phyloP scores from a whole-genome alignment of 1,140 invertebrate genomes.

The Bicyclus anynana region DNA sequence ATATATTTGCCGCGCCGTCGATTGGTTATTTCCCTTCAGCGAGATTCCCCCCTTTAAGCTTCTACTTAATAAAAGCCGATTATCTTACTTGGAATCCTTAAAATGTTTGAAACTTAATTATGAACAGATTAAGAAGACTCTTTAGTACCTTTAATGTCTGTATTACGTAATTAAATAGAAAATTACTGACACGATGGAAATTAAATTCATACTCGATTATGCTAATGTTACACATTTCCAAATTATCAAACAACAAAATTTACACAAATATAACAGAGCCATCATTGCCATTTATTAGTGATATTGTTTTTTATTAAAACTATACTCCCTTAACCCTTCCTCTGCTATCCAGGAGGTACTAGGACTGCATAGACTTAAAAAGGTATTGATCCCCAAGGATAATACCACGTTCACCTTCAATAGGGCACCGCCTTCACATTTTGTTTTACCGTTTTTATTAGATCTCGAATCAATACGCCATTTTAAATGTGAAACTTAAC shows the following conservation, averaged over 20 bases:
- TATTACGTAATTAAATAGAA: neutral
- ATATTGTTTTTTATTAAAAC: neutral
- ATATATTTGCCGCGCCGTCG: neutral
- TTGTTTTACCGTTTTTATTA: too few species aligned
- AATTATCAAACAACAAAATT: too few species aligned
- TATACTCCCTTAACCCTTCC: neutral
- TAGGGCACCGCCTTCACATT: too few species aligned
- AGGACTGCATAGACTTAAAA: neutral
- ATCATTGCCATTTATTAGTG: too few species aligned
- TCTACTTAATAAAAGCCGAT: neutral
- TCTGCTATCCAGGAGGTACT: neutral
- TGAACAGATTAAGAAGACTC: neutral
- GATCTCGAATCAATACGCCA: too few species aligned
- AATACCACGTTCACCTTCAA: neutral
- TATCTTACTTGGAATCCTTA: neutral
- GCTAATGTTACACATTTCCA: neutral
- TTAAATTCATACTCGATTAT: neutral
- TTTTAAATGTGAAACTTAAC: too few species aligned
- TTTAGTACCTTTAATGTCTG: neutral
- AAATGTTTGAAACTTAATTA: neutral
- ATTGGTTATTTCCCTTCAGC: neutral
- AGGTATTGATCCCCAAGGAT: neutral
- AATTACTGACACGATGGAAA: neutral
- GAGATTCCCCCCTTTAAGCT: neutral
- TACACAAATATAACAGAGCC: too few species aligned